Evolutionary conservation across 1,140 invertebrate genomes (phyloP).

Genomic region (Caligus rogercresseyi): DNA sequence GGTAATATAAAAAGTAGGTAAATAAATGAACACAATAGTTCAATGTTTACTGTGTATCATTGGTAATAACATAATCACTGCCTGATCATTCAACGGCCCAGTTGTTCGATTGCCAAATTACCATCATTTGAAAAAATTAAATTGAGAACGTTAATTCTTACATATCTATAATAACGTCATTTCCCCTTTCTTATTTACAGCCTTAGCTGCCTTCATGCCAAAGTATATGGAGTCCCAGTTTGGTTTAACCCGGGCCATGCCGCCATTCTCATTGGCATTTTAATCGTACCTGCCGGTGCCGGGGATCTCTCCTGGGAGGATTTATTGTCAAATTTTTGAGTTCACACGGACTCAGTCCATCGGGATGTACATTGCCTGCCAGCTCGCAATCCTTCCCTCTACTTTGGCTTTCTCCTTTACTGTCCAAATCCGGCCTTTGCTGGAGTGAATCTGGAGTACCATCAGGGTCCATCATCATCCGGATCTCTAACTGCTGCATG

Average conservation of each 20-base stretch:
- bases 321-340: conserved; percentile 52
- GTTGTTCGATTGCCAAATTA: too few species aligned
- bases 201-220: conserved; percentile 57
- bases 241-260: conserved; percentile 4
- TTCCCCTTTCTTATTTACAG: too few species aligned
- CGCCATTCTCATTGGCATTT: conserved; percentile 8
- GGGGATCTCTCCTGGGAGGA: conserved; percentile 58
- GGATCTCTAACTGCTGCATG: neutral
- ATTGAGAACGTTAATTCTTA: too few species aligned
- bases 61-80: too few species aligned
- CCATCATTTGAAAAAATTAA: too few species aligned
- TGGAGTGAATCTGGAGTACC: conserved; percentile 39
- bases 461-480: neutral
- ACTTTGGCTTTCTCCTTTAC: conserved; percentile 45
- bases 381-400: conserved; percentile 39
- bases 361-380: conserved; percentile 46
- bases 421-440: conserved; percentile 53
- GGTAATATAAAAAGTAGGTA: too few species aligned
- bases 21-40: too few species aligned
- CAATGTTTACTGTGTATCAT: too few species aligned
- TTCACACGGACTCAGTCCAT: conserved; percentile 52
- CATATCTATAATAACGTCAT: too few species aligned
- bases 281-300: conserved; percentile 13
- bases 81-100: too few species aligned
- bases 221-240: conserved; percentile 33